Conservation (phyloP, 2,888 invertebrate species). For the Drosophila macrospina region DNA sequence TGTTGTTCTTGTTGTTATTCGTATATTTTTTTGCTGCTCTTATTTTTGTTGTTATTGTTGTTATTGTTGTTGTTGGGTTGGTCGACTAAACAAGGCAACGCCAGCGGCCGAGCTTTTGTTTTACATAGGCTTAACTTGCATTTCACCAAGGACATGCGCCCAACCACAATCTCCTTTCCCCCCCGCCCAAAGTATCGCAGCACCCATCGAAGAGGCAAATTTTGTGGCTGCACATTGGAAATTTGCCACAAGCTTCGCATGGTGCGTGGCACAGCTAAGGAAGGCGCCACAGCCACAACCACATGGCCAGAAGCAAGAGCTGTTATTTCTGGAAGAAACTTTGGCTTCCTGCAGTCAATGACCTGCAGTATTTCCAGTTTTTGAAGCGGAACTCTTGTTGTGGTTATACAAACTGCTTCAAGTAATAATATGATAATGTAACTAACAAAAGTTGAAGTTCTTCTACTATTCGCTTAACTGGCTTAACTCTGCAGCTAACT, state of each 20-base stretch:
- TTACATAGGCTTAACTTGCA: slow-evolving; percentile 62
- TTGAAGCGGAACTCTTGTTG: neutral
- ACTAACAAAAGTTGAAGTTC: neutral
- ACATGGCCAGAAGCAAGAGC: neutral
- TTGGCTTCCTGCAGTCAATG: slow-evolving; percentile 37
- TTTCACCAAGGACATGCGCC: slow-evolving; percentile 52
- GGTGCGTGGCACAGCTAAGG: slow-evolving; percentile 1
- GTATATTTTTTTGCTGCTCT: slow-evolving; percentile 10
- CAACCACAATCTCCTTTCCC: neutral
- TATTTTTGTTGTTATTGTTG: slow-evolving; percentile 43
- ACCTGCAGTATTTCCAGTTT: slow-evolving; percentile 30
- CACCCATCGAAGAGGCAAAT: slow-evolving; percentile 20
- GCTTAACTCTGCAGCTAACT: neutral
- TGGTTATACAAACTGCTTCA: neutral
- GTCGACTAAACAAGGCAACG: slow-evolving; percentile 44
- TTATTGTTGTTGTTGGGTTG: slow-evolving; percentile 32
- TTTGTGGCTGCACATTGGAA: slow-evolving; percentile 43
- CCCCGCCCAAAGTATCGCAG: neutral
- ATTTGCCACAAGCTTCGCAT: slow-evolving; percentile 15
- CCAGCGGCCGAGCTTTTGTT: slow-evolving; percentile 52
- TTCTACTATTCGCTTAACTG: neutral
- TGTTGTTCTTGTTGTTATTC: slow-evolving; percentile 32
- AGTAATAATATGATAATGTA: slow-evolving; percentile 1
- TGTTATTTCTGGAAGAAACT: slow-evolving; percentile 18
- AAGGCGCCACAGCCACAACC: neutral